Evolutionary conservation across 2,797 vertebrate species (phyloP).

Genomic region (Cygnus olor): DNA sequence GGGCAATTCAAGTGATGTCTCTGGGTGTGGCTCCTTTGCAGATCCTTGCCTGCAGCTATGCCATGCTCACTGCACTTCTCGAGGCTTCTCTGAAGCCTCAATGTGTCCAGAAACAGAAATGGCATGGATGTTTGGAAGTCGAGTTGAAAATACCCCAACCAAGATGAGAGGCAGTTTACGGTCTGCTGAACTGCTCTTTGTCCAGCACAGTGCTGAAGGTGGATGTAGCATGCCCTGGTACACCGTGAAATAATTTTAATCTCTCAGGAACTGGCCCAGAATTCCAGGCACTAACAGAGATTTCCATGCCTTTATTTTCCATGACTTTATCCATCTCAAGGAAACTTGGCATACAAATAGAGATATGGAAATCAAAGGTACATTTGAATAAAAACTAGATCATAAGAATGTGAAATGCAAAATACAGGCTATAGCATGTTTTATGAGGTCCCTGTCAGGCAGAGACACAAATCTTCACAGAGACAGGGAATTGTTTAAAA

Average conservation of each 20-base stretch:
- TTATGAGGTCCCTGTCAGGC: not conserved
- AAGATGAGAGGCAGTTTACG: not conserved
- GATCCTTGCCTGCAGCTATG: not conserved
- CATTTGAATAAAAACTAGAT: not conserved
- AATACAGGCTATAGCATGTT: not conserved
- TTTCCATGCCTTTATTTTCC: not conserved
- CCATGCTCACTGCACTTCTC: accelerated
- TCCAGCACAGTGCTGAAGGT: not conserved
- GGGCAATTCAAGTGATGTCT: not conserved
- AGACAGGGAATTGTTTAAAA: not conserved
- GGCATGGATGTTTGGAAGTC: accelerated
- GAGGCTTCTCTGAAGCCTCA: not conserved
- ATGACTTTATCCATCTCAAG: not conserved
- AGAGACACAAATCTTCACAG: not conserved
- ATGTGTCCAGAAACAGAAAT: accelerated
- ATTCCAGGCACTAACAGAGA: not conserved
- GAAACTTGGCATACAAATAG: not conserved
- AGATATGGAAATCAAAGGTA: not conserved
- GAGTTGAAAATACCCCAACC: not conserved
- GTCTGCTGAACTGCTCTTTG: accelerated
- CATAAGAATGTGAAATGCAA: not conserved
- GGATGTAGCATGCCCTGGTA: accelerated
- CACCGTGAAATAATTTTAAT: not conserved
- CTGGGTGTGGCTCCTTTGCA: not conserved
- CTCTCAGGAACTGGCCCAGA: not conserved